phyloP scores from a whole-genome alignment of 2,888 invertebrate genomes.

The Sinohyriopsis cumingii region DNA sequence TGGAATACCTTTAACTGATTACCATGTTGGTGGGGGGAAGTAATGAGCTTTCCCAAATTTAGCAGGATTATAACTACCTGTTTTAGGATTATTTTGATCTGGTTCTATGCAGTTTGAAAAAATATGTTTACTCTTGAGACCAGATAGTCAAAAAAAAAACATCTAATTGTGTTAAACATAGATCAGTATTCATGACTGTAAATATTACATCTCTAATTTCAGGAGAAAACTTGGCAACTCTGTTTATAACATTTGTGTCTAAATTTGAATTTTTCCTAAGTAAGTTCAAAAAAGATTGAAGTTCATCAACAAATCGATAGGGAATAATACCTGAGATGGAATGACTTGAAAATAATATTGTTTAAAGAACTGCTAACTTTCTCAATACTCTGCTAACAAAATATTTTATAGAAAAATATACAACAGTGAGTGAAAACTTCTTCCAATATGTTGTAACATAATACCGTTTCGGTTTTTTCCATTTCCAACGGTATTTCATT shows the following conservation, averaged over 20 bases:
- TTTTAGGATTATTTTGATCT: too few relatives aligned
- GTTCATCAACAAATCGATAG: neutral
- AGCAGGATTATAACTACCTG: neutral
- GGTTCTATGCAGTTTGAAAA: too few relatives aligned
- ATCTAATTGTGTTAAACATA: neutral
- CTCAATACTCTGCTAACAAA: too few relatives aligned
- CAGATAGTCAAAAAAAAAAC: neutral
- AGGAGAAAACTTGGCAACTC: conserved; percentile 1
- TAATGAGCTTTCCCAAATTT: conserved; percentile 1
- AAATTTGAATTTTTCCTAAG: too few relatives aligned
- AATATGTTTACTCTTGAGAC: neutral
- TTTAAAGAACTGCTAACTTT: neutral
- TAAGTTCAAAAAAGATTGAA: neutral
- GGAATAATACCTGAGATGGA: conserved; percentile 6
- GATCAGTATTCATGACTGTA: neutral
- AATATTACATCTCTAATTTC: conserved; percentile 1
- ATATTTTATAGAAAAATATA: neutral
- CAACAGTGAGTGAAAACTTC: neutral
- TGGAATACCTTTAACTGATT: neutral
- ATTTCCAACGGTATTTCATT: neutral
- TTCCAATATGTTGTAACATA: neutral
- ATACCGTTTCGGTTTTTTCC: conserved; percentile 3
- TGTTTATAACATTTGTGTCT: conserved; percentile 1
- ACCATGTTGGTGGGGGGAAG: neutral
- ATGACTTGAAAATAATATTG: neutral